phyloP scores from a whole-genome alignment of 2,797 vertebrate genomes.

The Leptatherina wallacei region DNA sequence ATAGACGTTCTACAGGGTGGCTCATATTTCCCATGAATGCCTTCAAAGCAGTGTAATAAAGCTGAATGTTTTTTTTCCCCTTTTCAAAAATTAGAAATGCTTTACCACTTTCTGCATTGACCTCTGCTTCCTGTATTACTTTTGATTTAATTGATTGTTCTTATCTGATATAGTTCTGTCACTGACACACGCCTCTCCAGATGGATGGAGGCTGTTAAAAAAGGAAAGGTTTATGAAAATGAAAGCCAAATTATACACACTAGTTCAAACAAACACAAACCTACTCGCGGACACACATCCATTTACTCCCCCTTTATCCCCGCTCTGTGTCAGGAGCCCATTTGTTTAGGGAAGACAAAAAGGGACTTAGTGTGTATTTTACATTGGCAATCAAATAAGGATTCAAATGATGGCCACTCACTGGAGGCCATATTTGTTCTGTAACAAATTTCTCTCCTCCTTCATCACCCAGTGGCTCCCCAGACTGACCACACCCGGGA shows the following conservation, averaged over 20 bases:
- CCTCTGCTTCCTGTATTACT: background rate
- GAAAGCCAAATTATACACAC: conserved; percentile 75
- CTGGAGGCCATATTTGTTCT: conserved; percentile 78
- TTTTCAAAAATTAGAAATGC: background rate
- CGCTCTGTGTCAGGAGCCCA: conserved; percentile 55
- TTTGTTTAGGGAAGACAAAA: conserved; percentile 85
- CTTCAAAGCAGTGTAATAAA: conserved; percentile 14
- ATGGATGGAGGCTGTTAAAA: conserved; percentile 75
- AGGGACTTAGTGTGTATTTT: conserved; percentile 80
- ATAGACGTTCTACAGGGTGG: conserved; percentile 29
- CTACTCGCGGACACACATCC: conserved; percentile 11
- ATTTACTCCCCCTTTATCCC: conserved; percentile 16
- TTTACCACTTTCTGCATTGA: background rate
- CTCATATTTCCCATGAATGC: conserved; percentile 46
- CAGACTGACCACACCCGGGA: conserved; percentile 84
- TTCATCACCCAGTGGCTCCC: conserved; percentile 79
- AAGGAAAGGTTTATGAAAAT: conserved; percentile 86
- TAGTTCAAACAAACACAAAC: conserved; percentile 45
- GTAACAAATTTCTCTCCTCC: conserved; percentile 82
- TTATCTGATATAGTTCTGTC: conserved; percentile 46
- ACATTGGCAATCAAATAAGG: conserved; percentile 85
- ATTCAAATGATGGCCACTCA: conserved; percentile 83
- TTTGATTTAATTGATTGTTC: conserved; percentile 58
- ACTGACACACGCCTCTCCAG: conserved; percentile 49
- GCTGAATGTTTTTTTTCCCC: background rate